These are phyloP conservation scores for Rotaria sp. DNA, from an alignment of 2,888 invertebrate genomes.

Conservation along the genomic window DNA sequence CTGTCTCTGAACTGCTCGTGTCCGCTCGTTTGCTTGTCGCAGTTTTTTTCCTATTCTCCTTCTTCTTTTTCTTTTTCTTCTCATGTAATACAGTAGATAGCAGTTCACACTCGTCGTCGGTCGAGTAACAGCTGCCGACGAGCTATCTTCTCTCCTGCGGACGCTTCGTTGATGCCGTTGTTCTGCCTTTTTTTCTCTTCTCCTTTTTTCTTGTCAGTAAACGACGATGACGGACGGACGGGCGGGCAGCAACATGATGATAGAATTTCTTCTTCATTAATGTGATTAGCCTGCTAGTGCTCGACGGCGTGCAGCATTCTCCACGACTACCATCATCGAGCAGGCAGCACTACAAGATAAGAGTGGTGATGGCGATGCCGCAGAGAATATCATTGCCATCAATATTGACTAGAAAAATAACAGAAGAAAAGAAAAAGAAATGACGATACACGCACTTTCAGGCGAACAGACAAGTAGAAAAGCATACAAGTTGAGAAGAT, in stretches of 20 bases:
- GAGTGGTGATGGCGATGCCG: neutral
- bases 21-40: neutral
- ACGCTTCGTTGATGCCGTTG: neutral
- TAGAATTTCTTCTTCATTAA: constrained; percentile 23
- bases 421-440: neutral
- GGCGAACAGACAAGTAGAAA: neutral
- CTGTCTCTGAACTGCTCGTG: neutral
- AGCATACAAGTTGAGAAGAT: neutral
- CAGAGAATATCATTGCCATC: constrained; percentile 7
- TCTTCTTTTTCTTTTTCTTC: neutral
- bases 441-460: neutral
- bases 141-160: neutral
- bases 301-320: neutral
- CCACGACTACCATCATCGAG: neutral
- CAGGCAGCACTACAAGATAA: neutral
- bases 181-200: neutral
- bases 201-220: constrained; percentile 1
- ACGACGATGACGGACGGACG: neutral
- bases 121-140: constrained; percentile 20
- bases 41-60: neutral
- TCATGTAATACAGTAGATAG: constrained; percentile 3
- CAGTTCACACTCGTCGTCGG: neutral
- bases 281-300: constrained; percentile 7
- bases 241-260: neutral
- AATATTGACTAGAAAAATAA: neutral